Percentiles rank a stretch among this genome's conserved stretches.
Conservation (phyloP, 2,113 vertebrate species). For the Rhabdornis inornatus region DNA sequence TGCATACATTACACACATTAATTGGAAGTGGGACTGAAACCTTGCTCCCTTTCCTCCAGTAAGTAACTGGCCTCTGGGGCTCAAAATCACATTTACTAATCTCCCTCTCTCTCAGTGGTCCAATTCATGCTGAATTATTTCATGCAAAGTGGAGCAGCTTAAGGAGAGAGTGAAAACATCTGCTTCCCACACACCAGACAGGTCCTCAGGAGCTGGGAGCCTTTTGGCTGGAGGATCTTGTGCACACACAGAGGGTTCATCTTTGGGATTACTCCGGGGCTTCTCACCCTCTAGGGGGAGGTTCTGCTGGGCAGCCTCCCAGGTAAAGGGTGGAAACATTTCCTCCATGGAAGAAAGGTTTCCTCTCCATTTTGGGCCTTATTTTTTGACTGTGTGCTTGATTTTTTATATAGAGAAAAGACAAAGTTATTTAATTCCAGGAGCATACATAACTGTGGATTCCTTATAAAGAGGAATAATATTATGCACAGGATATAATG, state of each 20-base stretch:
- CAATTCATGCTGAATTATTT: conserved; percentile 22
- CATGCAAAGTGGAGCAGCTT: not conserved
- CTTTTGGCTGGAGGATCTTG: not conserved
- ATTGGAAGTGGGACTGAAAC: conserved; percentile 1
- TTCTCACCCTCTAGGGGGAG: not conserved
- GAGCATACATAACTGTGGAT: not conserved
- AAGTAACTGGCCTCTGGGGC: not conserved
- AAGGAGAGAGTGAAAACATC: not conserved
- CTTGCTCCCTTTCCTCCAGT: not conserved
- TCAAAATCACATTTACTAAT: conserved; percentile 39
- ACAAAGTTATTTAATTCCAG: not conserved
- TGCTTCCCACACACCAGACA: not conserved
- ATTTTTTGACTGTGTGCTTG: not conserved
- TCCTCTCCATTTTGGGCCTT: not conserved
- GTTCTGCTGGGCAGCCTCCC: not conserved
- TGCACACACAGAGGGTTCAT: not conserved
- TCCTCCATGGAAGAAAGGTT: not conserved
- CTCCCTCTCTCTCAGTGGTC: conserved; percentile 18
- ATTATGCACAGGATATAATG: too few relatives aligned
- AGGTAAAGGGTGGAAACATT: not conserved
- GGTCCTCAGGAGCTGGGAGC: not conserved
- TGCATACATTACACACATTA: not conserved
- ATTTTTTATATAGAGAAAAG: not conserved
- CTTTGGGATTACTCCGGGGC: not conserved
- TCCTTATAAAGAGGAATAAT: not conserved